phyloP scores from a whole-genome alignment of 2,113 vertebrate species.

The Aspiorhynchus laticeps region DNA sequence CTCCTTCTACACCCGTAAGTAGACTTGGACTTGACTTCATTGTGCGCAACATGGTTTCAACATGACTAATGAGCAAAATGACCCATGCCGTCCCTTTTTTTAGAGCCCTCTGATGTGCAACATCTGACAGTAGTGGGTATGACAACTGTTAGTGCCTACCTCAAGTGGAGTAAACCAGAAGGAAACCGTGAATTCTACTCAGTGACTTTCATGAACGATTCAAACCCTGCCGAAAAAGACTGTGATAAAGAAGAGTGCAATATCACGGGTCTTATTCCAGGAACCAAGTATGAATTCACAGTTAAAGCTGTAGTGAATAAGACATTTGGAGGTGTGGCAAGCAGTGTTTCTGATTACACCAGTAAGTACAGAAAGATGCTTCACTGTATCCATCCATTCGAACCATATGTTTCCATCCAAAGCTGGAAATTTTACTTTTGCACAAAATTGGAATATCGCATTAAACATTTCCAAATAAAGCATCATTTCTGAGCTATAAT shows the following conservation, averaged over 20 bases:
- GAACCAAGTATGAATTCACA: slow-evolving; percentile 18
- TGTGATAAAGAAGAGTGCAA: accelerated
- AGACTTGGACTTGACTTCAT: neutral
- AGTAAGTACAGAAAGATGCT: slow-evolving; percentile 45
- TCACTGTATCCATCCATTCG: neutral
- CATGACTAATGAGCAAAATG: accelerated
- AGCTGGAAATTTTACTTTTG: neutral
- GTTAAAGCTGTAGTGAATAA: slow-evolving; percentile 50
- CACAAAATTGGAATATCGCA: neutral
- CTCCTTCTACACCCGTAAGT: slow-evolving; percentile 61
- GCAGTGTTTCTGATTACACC: neutral
- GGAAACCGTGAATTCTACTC: slow-evolving; percentile 36
- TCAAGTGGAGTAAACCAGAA: slow-evolving; percentile 36
- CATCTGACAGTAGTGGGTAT: neutral
- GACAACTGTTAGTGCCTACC: neutral
- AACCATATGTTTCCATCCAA: neutral
- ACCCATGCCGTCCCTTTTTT: slow-evolving; percentile 8
- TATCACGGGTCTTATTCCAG: slow-evolving; percentile 38
- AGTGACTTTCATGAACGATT: accelerated
- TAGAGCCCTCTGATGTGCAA: slow-evolving; percentile 43
- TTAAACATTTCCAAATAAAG: neutral
- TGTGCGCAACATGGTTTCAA: neutral
- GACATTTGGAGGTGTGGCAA: slow-evolving; percentile 15
- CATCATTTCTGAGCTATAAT: too few relatives aligned
- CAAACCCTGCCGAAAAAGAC: too few relatives aligned